These are phyloP conservation scores for Herpailurus yagouaroundi DNA, from an alignment of 2,113 vertebrate species.

Conservation along the genomic window DNA sequence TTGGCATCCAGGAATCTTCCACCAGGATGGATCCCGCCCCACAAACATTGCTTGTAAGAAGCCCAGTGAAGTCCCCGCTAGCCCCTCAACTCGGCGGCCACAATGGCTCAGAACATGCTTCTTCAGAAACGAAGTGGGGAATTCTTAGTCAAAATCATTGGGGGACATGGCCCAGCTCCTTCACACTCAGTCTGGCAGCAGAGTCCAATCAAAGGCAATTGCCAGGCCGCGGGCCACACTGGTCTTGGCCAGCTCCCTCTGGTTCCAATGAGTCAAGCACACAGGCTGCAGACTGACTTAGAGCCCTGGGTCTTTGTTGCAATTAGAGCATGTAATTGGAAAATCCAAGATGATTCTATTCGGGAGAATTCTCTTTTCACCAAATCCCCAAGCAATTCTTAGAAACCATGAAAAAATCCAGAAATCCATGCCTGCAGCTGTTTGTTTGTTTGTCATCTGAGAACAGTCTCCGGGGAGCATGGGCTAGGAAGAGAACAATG, in stretches of 20 bases:
- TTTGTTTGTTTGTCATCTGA: neutral
- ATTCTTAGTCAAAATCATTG: neutral
- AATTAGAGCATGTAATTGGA: slow-evolving; percentile 62
- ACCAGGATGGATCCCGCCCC: neutral
- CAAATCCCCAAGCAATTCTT: slow-evolving; percentile 45
- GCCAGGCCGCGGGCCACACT: neutral
- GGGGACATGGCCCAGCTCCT: neutral
- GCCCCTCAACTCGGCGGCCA: neutral
- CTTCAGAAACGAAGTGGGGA: neutral
- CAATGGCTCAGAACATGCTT: neutral
- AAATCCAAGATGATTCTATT: slow-evolving; percentile 50
- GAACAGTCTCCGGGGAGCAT: neutral
- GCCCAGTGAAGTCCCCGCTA: neutral
- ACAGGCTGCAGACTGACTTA: neutral
- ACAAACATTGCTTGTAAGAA: neutral
- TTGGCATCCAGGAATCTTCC: neutral
- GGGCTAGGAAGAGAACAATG: neutral
- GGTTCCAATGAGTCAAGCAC: neutral
- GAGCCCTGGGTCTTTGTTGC: neutral
- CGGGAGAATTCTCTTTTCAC: slow-evolving; percentile 48
- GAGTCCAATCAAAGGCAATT: neutral
- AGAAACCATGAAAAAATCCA: slow-evolving; percentile 38
- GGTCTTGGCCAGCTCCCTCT: neutral
- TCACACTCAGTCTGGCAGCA: neutral
- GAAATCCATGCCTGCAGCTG: neutral